Evolutionary conservation across 2,797 vertebrate species (phyloP).

Genomic region (Limnodromus scolopaceus): DNA sequence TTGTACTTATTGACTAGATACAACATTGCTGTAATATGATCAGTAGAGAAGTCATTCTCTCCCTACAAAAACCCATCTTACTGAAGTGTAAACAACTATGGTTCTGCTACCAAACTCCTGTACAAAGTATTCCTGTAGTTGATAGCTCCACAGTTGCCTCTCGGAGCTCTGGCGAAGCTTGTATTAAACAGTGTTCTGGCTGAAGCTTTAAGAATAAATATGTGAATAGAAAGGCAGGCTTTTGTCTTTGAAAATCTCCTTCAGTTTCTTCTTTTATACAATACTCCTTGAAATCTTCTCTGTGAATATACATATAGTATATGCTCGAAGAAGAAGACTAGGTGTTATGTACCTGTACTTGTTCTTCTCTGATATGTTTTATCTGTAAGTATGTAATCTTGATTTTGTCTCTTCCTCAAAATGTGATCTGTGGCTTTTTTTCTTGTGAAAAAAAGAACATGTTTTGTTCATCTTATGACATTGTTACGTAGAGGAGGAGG

Average conservation of each 20-base stretch:
- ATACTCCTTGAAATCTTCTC: neutral
- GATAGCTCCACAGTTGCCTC: neutral
- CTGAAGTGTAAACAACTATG: neutral
- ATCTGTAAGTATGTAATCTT: neutral
- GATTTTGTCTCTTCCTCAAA: neutral
- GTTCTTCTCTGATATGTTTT: neutral
- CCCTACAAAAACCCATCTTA: neutral
- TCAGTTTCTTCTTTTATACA: neutral
- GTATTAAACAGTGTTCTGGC: neutral
- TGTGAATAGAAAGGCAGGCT: neutral
- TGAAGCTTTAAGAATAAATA: neutral
- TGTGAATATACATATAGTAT: neutral
- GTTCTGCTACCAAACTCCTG: neutral
- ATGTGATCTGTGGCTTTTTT: neutral
- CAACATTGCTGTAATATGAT: neutral
- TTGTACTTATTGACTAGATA: neutral
- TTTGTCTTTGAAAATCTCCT: neutral
- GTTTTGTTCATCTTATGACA: neutral
- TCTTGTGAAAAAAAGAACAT: neutral
- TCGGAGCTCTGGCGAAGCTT: neutral
- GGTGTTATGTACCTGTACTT: neutral
- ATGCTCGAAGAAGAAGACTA: neutral
- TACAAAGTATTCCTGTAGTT: neutral
- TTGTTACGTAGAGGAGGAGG: neutral
- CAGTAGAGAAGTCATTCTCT: neutral